Evolutionary conservation across 2,797 vertebrate genomes (phyloP), one percentile per base, ranked within the genome.

Genomic region (Ataeniobius toweri): DNA sequence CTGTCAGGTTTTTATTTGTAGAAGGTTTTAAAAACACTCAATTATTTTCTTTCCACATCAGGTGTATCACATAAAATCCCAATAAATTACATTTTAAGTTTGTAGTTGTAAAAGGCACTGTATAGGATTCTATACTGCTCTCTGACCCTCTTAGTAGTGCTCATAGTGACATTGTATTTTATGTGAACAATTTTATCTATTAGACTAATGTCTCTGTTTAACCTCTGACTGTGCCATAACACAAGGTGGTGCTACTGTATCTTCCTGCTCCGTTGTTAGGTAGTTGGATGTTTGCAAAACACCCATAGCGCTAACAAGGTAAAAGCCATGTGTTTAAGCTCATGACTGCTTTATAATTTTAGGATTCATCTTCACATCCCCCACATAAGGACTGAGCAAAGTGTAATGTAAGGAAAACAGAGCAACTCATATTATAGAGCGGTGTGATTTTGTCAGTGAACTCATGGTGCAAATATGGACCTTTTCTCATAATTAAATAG

Each of bases 201-300:
- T 3, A 44, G 22, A 68, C 36, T 44, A 9, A 39, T 12, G 36
- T 39, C 9, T 41, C 36, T 80, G 84, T 88, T 88, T 91, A 86
- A 88, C 88, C 80, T 89, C 73, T 88, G 82, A 73, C 85, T 79
- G 63, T 87, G 70, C 72, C 86, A 86, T 82, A 90, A 94, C 94
- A 94, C 94, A 93, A 94, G 94, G 92, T 93, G 95, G 93, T 91
- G 93, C 93, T 93, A 88, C 92, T 90, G 94, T 81, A 90, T 94
- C 90, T 93, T 70, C 76, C 75, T 88, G 86, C 36, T 80, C 67
- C 76, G 83, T 76, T 87, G 72, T 75, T 76, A 59, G 73, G 71
- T 22, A 55, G 77, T 2, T 72, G 72, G 20, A 58, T 73, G 75
- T 28, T 75, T 81, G 65, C 83, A 81, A 58, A 74, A 61, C 75